Percentiles rank a stretch among this genome's conserved stretches.
phyloP scores from a whole-genome alignment of 1,140 invertebrate genomes.

The Halesus radiatus region DNA sequence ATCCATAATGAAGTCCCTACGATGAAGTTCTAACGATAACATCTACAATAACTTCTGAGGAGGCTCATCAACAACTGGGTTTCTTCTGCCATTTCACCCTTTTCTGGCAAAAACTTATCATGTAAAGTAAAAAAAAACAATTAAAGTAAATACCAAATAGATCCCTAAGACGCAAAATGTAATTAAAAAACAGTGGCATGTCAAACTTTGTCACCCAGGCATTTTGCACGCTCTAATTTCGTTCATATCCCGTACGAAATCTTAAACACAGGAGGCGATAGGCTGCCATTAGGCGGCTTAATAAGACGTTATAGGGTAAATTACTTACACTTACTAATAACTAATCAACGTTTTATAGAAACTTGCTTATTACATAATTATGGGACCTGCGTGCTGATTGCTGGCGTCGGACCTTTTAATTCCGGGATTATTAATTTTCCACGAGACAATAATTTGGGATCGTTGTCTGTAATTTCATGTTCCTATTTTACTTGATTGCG shows the following conservation, averaged over 20 bases:
- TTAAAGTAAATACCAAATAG: too few relatives aligned
- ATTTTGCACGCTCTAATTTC: conserved; percentile 28
- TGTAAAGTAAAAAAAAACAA: too few relatives aligned
- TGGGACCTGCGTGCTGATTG: conserved; percentile 21
- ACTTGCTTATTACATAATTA: too few relatives aligned
- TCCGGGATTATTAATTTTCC: conserved; percentile 26
- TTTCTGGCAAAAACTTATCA: too few relatives aligned
- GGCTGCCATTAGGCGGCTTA: conserved; percentile 7
- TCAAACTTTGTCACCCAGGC: conserved; percentile 25
- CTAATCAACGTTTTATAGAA: conserved; percentile 1
- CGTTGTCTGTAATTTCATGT: not conserved
- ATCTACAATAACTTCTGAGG: too few relatives aligned
- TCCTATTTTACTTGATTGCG: conserved; percentile 10
- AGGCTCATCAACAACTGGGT: too few relatives aligned
- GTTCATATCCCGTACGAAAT: conserved; percentile 16
- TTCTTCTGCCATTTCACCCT: too few relatives aligned
- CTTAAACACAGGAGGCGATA: conserved; percentile 33
- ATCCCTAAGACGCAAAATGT: too few relatives aligned
- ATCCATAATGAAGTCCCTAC: not conserved
- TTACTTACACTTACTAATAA: not conserved
- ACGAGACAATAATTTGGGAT: conserved; percentile 10
- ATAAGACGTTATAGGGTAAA: conserved; percentile 26
- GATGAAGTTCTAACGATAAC: not conserved
- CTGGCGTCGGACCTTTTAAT: conserved; percentile 9
- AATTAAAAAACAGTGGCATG: conserved; percentile 15